Evolutionary conservation across 2,113 vertebrate species (phyloP), one percentile per base, ranked within the genome.

Genomic region (Urocynchramus pylzowi): DNA sequence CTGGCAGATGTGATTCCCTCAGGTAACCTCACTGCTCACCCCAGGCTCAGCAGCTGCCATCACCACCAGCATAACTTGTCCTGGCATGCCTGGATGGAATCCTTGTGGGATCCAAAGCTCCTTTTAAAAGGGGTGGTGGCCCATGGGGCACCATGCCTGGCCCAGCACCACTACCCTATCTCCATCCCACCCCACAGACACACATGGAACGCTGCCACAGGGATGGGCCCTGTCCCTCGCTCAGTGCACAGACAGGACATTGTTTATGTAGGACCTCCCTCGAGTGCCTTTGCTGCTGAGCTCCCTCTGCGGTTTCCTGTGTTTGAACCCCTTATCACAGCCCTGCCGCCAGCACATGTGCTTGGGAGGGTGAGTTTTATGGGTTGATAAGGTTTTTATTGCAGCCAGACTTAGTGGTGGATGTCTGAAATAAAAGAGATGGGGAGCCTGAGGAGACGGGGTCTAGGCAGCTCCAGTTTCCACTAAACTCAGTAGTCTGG

Each of bases 321-420:
- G 2, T 87, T 93, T 63, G 88, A 96, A 71, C 42, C 65, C 82
- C 69, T 94, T 94, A 91, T 92, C 81, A 42, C 39, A 63, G 83
- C 49, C 77, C 84, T 87, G 47, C 59, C 52, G 5, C 7, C 4
- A 26, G 65, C 65, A 76, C 83, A 64, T 16, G 39, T 2, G 7
- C 44, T 53, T 0, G 1, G 23, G n/a, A 88, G 50, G 60, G 90
- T 39, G 81, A 3, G 7, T 81, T 95, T 75, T 93, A 82, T 69
- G 53, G 56, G 59, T 57, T 89, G 93, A 97, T 95, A 88, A 95
- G 69, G 16, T 71, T 97, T 97, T 95, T 94, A 88, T 79, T 35
- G 84, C 70, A 69, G 84, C 23, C 89, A 61, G 59, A 41, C 52
- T 84, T 37, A 61, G 13, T 56, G 69, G 42, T 2, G 84, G 44